A percentile compares a stretch with the other conserved stretches of the same genome.
phyloP scores from a whole-genome alignment of 1,140 invertebrate species.

The Scaptomyza montana region DNA sequence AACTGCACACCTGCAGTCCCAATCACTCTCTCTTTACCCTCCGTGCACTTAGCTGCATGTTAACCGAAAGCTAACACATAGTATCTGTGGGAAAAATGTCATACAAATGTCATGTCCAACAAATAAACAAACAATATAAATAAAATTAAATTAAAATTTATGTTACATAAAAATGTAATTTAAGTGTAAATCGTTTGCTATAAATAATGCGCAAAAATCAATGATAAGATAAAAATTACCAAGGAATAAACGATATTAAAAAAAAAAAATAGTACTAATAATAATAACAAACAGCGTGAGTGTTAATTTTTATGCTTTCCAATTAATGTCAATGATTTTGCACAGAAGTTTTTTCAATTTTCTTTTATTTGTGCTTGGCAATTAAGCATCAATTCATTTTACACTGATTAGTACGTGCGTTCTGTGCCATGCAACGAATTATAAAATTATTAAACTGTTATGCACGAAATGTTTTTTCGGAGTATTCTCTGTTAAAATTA shows the following conservation, averaged over 20 bases:
- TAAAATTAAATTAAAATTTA: slow-evolving; percentile 3
- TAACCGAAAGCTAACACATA: too few species aligned
- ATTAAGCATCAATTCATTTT: slow-evolving; percentile 66
- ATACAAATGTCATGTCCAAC: slow-evolving; percentile 19
- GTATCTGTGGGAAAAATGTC: slow-evolving; percentile 19
- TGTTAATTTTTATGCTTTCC: slow-evolving; percentile 36
- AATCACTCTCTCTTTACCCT: background rate
- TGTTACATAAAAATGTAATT: slow-evolving; percentile 42
- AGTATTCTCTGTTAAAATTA: too few species aligned
- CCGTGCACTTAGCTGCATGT: too few species aligned
- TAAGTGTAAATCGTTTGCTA: slow-evolving; percentile 63
- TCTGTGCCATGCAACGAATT: background rate
- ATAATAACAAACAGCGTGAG: background rate
- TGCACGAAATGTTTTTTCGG: too few species aligned
- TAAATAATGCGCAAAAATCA: slow-evolving; percentile 71
- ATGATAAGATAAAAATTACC: slow-evolving; percentile 61
- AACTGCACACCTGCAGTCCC: background rate
- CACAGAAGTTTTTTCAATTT: slow-evolving; percentile 5
- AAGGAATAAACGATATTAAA: background rate
- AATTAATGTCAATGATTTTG: slow-evolving; percentile 38
- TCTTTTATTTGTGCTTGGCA: slow-evolving; percentile 49
- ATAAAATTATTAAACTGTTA: background rate
- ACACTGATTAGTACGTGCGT: slow-evolving; percentile 27
- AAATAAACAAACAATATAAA: background rate
- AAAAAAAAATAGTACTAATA: background rate